phyloP scores from a whole-genome alignment of 2,113 vertebrate species.

The Gadus macrocephalus region DNA sequence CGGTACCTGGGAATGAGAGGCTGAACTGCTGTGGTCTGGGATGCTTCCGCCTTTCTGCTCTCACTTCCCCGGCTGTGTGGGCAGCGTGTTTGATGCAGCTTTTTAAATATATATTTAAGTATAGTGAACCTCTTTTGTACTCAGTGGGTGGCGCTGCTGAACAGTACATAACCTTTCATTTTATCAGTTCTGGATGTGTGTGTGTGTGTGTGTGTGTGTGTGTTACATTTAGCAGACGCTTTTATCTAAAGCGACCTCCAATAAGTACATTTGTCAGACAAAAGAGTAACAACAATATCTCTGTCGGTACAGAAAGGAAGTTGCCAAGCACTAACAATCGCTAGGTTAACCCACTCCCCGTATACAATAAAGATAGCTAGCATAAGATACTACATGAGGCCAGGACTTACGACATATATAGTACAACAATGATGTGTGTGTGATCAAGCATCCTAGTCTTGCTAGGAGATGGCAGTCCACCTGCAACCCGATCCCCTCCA shows the following conservation, averaged over 20 bases:
- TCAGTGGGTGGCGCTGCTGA: background rate
- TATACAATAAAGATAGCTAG: too few species aligned
- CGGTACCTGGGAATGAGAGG: slow-evolving; percentile 9
- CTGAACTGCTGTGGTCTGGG: slow-evolving; percentile 1
- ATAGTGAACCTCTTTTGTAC: background rate
- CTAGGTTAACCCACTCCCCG: too few species aligned
- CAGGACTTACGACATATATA: too few species aligned
- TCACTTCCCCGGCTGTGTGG: slow-evolving; percentile 30
- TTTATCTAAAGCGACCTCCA: background rate
- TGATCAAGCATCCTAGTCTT: too few species aligned
- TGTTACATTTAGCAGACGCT: background rate
- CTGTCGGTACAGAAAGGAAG: too few species aligned
- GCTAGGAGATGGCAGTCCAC: too few species aligned
- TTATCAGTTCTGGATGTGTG: background rate
- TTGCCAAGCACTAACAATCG: too few species aligned
- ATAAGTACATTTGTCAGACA: background rate
- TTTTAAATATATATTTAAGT: background rate
- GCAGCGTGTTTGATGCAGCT: background rate
- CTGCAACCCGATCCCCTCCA: too few species aligned
- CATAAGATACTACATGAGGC: too few species aligned
- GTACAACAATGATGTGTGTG: too few species aligned
- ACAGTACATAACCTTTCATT: background rate
- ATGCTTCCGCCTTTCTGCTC: background rate
- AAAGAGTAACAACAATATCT: too few species aligned
- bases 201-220: background rate